These are phyloP conservation scores for Leptinotarsa lineolata DNA, from an alignment of 1,140 invertebrate species.

Conservation along the genomic window DNA sequence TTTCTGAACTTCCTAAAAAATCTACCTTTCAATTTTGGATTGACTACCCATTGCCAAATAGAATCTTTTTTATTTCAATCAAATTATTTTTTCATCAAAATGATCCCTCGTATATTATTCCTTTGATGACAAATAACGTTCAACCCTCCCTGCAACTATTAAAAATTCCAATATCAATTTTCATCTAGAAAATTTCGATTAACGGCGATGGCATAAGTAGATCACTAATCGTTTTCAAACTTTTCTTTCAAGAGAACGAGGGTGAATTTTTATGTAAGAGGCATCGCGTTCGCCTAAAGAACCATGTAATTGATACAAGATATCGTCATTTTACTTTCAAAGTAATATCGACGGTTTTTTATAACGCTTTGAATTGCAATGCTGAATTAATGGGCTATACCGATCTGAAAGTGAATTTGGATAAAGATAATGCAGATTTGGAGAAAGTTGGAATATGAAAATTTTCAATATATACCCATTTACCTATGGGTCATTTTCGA, in stretches of 20 bases:
- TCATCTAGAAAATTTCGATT: slow-evolving; percentile 43
- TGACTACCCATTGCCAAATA: too few species aligned
- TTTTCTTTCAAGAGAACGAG: slow-evolving; percentile 46
- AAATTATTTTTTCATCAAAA: not conserved
- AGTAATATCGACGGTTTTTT: slow-evolving; percentile 26
- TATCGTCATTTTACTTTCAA: slow-evolving; percentile 33
- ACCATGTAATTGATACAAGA: slow-evolving; percentile 48
- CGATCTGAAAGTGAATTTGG: not conserved
- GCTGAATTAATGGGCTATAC: not conserved
- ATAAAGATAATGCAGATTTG: not conserved
- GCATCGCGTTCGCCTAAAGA: slow-evolving; percentile 41
- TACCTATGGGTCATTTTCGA: too few species aligned
- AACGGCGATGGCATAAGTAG: slow-evolving; percentile 45
- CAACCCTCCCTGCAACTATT: slow-evolving; percentile 30
- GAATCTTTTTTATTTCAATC: not conserved
- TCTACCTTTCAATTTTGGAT: too few species aligned
- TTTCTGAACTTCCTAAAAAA: too few species aligned
- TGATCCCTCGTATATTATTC: not conserved
- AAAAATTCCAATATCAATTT: slow-evolving; percentile 48
- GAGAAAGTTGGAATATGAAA: too few species aligned
- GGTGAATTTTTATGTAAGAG: slow-evolving; percentile 48
- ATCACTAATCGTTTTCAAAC: slow-evolving; percentile 48
- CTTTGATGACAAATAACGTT: not conserved
- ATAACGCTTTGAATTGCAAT: not conserved
- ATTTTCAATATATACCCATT: too few species aligned